Conservation (phyloP, 2,797 vertebrate genomes). For the Ambastaia sidthimunki region DNA sequence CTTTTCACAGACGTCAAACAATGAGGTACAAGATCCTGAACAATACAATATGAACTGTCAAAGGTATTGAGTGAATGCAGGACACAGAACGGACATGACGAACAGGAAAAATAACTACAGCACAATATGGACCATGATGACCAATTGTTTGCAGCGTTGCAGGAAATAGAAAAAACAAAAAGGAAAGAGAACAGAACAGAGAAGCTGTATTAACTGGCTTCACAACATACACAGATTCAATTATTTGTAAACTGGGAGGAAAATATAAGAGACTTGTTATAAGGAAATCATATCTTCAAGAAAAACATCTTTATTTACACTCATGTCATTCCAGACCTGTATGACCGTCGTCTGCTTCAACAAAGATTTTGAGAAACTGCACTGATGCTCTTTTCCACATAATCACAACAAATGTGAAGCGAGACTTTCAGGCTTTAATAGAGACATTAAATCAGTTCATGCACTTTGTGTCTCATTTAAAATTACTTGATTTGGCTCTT, state of each 20-base stretch:
- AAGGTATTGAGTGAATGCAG: constrained; percentile 13
- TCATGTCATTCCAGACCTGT: constrained; percentile 4
- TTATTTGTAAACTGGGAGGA: constrained; percentile 33
- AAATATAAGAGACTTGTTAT: constrained; percentile 44
- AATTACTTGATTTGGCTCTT: not conserved
- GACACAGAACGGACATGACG: constrained; percentile 45
- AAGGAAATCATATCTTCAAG: constrained; percentile 62
- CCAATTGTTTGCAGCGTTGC: not conserved
- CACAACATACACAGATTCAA: constrained; percentile 42
- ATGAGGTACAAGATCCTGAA: constrained; percentile 64
- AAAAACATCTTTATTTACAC: constrained; percentile 54
- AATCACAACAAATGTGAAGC: too few relatives aligned
- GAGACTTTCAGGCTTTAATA: not conserved
- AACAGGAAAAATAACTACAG: constrained; percentile 30
- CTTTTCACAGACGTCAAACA: constrained; percentile 64
- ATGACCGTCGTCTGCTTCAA: not conserved
- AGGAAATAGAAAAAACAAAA: not conserved
- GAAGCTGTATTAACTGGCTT: constrained; percentile 38
- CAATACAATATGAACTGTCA: constrained; percentile 54
- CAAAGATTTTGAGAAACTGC: constrained; percentile 26
- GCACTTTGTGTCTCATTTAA: too few relatives aligned
- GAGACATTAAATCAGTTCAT: too few relatives aligned
- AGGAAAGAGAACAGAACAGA: not conserved
- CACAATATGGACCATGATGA: not conserved
- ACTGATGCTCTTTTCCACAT: not conserved